Base-by-base conservation (phyloP, 1,140 invertebrate species). In the Aphaenogaster rudis region DNA sequence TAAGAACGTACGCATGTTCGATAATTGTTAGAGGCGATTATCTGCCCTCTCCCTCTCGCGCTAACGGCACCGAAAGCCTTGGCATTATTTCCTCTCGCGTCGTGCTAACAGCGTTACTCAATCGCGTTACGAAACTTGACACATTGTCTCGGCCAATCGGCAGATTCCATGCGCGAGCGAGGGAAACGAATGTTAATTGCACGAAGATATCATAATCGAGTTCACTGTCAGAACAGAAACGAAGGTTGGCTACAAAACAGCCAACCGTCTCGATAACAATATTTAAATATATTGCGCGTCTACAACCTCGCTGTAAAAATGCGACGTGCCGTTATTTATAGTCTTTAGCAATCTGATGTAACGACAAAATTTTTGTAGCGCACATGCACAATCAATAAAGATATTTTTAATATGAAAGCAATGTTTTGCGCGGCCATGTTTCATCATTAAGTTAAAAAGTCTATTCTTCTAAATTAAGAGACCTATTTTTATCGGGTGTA, bases 31-130 rank as follows among this genome's bases (percentile, higher is more conserved):
- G n/a, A 57, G 48, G 64, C 72, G 61, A 77, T 91, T 91, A 88
- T 86, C 79, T 33, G 69, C 45, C 66, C 66, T 50, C 33, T 79
- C 36, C 39, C 64, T 84, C 81, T 74, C 77, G 61, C 42, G 39
- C 21, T 76, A 50, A 67, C 69, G 64, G 88, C 86, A 57, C 52
- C 50, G 13, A 88, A 86, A 92, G 88, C 93, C 93, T 93, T 93
- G 93, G 92, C 91, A 93, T 92, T 92, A 93, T 93, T 93, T 92
- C 42, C 69, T 91, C 88, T 92, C 86, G 84, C 77, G 80, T 91
- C 86, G 89, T 87, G 90, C 54, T 90, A 87, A 79, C 80, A 42
- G 77, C 84, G 86, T 93, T 93, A 93, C 92, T 92, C 92, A 92
- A 93, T 90, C 90, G 92, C 76, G 90, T 93, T 92, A 93, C 88